Conservation (phyloP, 1,140 invertebrate genomes). For the Zaprionus capensis region DNA sequence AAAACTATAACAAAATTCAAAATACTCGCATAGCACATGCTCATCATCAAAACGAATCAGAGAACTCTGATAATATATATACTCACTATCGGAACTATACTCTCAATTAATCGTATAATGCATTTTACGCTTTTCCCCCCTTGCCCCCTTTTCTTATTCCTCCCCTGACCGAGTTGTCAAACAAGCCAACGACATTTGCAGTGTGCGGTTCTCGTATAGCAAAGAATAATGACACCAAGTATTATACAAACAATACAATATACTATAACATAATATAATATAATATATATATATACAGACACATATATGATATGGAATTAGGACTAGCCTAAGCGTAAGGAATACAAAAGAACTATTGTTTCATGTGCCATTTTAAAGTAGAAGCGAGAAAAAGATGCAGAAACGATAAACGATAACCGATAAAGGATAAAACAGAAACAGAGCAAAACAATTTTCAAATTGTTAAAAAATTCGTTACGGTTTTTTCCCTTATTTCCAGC, state of each 20-base stretch:
- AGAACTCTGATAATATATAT: neutral
- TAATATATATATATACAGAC: slow-evolving; percentile 19
- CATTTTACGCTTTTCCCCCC: slow-evolving; percentile 72
- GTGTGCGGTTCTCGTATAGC: slow-evolving; percentile 61
- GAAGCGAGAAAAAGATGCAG: slow-evolving; percentile 39
- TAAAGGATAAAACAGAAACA: neutral
- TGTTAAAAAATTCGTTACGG: slow-evolving; percentile 23
- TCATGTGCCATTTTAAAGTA: slow-evolving; percentile 82
- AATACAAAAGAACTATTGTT: slow-evolving; percentile 69
- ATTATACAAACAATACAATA: slow-evolving; percentile 68
- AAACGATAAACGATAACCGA: slow-evolving; percentile 16
- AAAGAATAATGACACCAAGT: slow-evolving; percentile 71
- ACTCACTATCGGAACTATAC: slow-evolving; percentile 16
- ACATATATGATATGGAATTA: slow-evolving; percentile 56
- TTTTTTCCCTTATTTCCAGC: slow-evolving; percentile 25
- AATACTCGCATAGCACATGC: slow-evolving; percentile 33
- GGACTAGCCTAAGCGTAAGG: slow-evolving; percentile 49
- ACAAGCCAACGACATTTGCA: slow-evolving; percentile 58
- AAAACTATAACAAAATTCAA: slow-evolving; percentile 23
- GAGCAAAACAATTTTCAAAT: slow-evolving; percentile 17
- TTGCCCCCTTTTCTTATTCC: neutral
- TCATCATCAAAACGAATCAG: slow-evolving; percentile 32
- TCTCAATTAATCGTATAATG: slow-evolving; percentile 37
- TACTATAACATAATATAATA: slow-evolving; percentile 22
- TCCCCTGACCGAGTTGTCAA: slow-evolving; percentile 16